Conservation (phyloP, 2,888 invertebrate species). For the Petrolisthes cinctipes region DNA sequence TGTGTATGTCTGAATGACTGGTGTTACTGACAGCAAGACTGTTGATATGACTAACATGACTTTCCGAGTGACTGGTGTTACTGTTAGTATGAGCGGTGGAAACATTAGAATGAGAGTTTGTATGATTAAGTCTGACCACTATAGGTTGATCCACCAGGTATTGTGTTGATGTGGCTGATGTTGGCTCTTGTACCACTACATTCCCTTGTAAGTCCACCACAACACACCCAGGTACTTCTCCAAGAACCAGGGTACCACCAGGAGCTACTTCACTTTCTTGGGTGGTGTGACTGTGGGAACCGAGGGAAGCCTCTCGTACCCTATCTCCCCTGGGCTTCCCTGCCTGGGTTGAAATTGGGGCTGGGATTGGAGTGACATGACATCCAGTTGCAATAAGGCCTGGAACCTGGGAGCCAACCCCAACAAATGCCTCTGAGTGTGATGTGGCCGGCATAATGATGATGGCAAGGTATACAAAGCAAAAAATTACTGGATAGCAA, state of each 20-base stretch:
- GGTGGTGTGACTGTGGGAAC: no score
- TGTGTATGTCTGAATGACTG: no score
- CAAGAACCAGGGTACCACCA: conserved; percentile 21
- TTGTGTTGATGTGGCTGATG: conserved; percentile 9
- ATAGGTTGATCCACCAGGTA: conserved; percentile 28
- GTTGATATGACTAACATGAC: no score
- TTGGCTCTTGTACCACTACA: conserved; percentile 28
- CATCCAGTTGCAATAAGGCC: not conserved
- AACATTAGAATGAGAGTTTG: no score
- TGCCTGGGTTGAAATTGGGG: not conserved
- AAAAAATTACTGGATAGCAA: no score
- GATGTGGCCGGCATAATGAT: no score
- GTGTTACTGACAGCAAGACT: no score
- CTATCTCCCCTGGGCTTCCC: not conserved
- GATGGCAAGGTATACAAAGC: no score
- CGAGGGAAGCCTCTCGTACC: not conserved
- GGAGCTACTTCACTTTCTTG: no score
- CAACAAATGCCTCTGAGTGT: not conserved
- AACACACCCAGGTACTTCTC: conserved; percentile 34
- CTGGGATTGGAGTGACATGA: not conserved
- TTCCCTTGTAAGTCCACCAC: conserved; percentile 36
- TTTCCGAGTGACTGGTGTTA: no score
- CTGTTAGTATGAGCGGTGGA: no score
- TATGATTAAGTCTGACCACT: no score
- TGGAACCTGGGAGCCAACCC: not conserved